A percentile compares a stretch with the other conserved stretches of the same genome.
Evolutionary conservation across 2,113 vertebrate species (phyloP).

Genomic region (Actenoides hombroni): DNA sequence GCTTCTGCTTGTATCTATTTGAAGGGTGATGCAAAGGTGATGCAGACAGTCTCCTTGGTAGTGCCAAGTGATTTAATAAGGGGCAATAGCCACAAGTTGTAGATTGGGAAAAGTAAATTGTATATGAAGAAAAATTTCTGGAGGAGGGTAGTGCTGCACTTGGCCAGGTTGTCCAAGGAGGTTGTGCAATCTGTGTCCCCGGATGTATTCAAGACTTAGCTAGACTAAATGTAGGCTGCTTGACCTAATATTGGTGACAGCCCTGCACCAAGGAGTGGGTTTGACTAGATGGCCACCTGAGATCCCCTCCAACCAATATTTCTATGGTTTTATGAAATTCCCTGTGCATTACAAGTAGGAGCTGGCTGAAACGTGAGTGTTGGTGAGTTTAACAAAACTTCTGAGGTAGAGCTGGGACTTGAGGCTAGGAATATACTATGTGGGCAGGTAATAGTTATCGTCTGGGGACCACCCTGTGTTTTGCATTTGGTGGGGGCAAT

Average conservation of each 20-base stretch:
- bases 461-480: neutral
- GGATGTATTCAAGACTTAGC: neutral
- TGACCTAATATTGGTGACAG: neutral
- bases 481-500: neutral
- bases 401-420: neutral
- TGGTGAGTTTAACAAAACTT: neutral
- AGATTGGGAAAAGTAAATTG: neutral
- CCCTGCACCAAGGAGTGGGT: neutral
- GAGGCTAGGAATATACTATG: neutral
- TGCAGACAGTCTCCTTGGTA: neutral
- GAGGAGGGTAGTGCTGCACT: fast-evolving
- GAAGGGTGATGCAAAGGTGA: neutral
- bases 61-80: neutral
- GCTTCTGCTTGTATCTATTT: neutral
- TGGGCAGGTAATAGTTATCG: neutral
- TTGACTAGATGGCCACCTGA: neutral
- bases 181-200: neutral
- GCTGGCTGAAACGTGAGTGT: neutral
- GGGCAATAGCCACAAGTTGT: neutral
- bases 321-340: neutral
- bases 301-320: neutral
- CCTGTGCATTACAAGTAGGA: neutral
- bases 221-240: neutral
- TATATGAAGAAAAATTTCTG: neutral
- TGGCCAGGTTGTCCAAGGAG: neutral